Base-by-base conservation (phyloP, 2,113 vertebrate genomes). In the Brevimyrus niger region DNA sequence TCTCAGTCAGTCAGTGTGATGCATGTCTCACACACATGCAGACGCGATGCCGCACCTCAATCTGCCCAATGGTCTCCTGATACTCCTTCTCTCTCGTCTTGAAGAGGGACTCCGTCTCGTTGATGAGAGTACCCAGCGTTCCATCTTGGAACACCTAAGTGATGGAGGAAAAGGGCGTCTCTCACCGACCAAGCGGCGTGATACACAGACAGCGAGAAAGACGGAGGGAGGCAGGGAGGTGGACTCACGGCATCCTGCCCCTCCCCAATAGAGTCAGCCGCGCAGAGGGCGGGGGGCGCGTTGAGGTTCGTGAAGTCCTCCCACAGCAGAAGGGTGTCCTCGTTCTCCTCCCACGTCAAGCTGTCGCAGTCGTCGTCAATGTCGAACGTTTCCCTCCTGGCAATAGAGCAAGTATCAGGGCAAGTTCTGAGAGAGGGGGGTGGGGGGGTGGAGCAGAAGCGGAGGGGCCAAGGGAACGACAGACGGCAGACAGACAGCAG, bases 251-350 rank as follows among this genome's bases (percentile, higher is more conserved):
- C 92, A 51, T 96, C 95, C 0, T 91, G 92, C 84, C 95, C 96
- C 91, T 98, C 97, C 21, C 93, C 95, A 69, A 93, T 96, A 47
- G 89, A 35, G 82, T 73, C n/a, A 23, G 91, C n/a, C 0, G 89
- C 38, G 0, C 91, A 19, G 61, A 94, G 89, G 91, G 90, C 93
- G 0, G 93, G 92, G 0, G 96, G 95, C 0, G 97, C 92, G 38
- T 99, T 99, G 94, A 97, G 99, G 94, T 99, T 99, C 23, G 97
- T 93, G 91, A 99, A 99, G 92, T 99, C 98, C 86, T 99, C 98
- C 98, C 98, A 99, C 2, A 99, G 96, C 84, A 99, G 93, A 92
- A 99, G 92, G 0, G 98, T 99, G 61, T 99, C 98, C 88, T 99
- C 98, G 0, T 98, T 99, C 91, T 99, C 98, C 80, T 99, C 98